Conservation (phyloP, 2,113 vertebrate species). For the Gymnorhina tibicen region DNA sequence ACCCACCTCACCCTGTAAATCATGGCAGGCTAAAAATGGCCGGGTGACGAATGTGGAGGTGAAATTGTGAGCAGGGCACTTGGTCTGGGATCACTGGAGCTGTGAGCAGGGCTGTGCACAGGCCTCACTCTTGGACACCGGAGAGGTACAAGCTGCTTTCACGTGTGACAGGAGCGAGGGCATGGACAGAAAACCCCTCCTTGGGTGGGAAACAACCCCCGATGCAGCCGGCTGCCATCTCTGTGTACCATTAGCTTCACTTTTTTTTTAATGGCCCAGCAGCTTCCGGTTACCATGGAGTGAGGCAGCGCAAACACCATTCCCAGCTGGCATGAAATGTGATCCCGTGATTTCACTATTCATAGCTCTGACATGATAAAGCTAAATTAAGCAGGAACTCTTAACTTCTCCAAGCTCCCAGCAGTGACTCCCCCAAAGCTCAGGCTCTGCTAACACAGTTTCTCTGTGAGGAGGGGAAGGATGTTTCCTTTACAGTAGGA, state of each 20-base stretch:
- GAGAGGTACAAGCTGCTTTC: background rate
- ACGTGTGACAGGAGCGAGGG: fast-evolving
- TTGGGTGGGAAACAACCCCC: background rate
- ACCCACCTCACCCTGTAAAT: background rate
- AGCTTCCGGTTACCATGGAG: constrained; percentile 56
- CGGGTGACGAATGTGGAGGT: background rate
- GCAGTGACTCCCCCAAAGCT: background rate
- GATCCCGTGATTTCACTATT: constrained; percentile 37
- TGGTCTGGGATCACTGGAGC: background rate
- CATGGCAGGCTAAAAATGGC: constrained; percentile 12
- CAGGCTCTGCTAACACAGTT: background rate
- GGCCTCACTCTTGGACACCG: fast-evolving
- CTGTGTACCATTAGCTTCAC: background rate
- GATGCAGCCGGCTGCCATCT: background rate
- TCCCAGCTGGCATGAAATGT: constrained; percentile 40
- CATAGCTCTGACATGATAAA: constrained; percentile 29
- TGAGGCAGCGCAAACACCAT: constrained; percentile 4
- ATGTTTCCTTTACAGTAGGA: fast-evolving
- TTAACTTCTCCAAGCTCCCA: background rate
- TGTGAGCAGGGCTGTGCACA: background rate
- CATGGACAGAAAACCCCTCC: background rate
- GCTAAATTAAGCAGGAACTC: constrained; percentile 46
- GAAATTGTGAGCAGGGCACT: background rate
- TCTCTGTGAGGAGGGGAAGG: background rate
- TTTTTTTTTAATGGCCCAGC: background rate